Evolutionary conservation across 2,113 vertebrate species (phyloP).

Genomic region (Aegotheles bennettii): DNA sequence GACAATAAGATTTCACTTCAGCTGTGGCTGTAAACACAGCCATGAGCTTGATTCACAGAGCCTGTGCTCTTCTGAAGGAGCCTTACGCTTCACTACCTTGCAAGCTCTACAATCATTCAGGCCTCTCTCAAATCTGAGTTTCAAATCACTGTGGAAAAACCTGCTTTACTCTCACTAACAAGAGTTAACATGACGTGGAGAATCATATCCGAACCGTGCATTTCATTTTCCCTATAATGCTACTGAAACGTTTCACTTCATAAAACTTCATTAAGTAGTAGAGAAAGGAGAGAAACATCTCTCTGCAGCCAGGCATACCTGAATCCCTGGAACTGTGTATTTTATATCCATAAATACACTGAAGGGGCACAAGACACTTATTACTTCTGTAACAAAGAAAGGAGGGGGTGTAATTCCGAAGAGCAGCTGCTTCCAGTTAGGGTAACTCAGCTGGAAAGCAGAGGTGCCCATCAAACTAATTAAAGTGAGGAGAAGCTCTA

Average conservation of each 20-base stretch:
- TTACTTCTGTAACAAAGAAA: background rate
- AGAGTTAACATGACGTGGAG: background rate
- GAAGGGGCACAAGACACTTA: background rate
- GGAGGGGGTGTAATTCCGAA: slow-evolving; percentile 7
- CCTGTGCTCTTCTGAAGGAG: background rate
- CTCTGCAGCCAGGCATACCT: background rate
- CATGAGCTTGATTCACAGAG: background rate
- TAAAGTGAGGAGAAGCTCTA: background rate
- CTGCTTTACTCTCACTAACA: background rate
- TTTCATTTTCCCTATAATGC: background rate
- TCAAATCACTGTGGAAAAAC: background rate
- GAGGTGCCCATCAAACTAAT: slow-evolving; percentile 26
- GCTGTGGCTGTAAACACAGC: background rate
- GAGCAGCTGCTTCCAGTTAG: slow-evolving; percentile 27
- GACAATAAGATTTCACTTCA: background rate
- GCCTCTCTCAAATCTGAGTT: background rate
- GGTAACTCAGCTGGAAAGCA: slow-evolving; percentile 27
- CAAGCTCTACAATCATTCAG: background rate
- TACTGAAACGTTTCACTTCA: background rate
- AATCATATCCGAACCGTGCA: background rate
- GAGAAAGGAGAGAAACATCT: background rate
- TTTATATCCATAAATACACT: background rate
- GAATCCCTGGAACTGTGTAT: background rate
- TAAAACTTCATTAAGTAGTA: background rate
- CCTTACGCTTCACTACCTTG: background rate